Evolutionary conservation across 2,113 vertebrate species (phyloP), one percentile per base, ranked within the genome.

Genomic region (Dendrocopos noguchii): DNA sequence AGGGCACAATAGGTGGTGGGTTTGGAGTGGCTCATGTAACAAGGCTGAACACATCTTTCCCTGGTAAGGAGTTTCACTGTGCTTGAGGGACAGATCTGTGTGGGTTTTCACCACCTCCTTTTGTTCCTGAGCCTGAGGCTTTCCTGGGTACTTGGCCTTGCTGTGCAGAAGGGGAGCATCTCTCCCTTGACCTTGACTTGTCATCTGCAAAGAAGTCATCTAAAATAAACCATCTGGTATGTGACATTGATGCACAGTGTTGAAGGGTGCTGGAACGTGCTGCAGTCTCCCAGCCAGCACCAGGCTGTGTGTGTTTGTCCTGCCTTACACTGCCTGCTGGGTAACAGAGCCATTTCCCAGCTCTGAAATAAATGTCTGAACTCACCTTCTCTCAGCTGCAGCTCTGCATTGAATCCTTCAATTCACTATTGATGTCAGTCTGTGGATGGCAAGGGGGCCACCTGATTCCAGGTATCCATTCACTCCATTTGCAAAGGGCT

Each of bases 201-300:
- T 70, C 72, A 74, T 80, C 72, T 65, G 39, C 81, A 78, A 65
- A 84, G 80, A 67, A 84, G 22, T 29, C 20, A 75, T 28, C 31
- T 13, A 87, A 83, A 59, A 63, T 59, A 74, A 15, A 7, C 28
- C n/a, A 64, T 12, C 73, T 47, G 60, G 34, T 80, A 22, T 4
- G 4, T 20, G 60, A 33, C 53, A 57, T 67, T 57, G 88, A 44
- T 8, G 28, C 33, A 56, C 15, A 2, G 29, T 53, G 65, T 70
- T 63, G 52, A 29, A 55, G 70, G 29, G 34, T 24, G 60, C 88
- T 15, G 24, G 33, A 65, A 68, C 1, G 0, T 13, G 12, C 87
- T 0, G 0, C 4, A 8, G 60, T 57, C 18, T 56, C 16, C 0
- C 7, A 29, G 20, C 88, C 19, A 22, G 59, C 16, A 0, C 59